Evolutionary conservation across 2,888 invertebrate genomes (phyloP), one percentile per base, ranked within the genome.

Genomic region (Nebria brevicollis): DNA sequence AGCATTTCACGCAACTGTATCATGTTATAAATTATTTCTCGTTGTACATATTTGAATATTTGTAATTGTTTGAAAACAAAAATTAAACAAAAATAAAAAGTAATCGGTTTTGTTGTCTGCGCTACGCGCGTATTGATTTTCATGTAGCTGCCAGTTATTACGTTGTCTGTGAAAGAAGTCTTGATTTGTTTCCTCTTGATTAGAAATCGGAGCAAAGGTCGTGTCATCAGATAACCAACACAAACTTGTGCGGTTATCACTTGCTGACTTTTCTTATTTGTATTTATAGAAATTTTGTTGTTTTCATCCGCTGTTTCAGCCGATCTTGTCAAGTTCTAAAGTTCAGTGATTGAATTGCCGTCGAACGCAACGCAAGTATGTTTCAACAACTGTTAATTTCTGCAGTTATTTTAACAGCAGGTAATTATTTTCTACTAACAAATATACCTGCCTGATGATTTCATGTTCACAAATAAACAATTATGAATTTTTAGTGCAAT

Each of bases 151-250:
- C 20, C 72, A 72, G 20, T 26, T 34, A 34, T 20, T 25, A 34
- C 2, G n/a, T 66, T 66, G 15, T 70, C 25, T 70, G 70, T 20
- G 15, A 70, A 70, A 70, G 70, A 26, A 26, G 26, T 5, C 34
- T 11, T 26, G 5, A 34, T 54, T 70, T 70, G 26, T 70, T 73
- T 42, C 5, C 64, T n/a, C 73, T 41, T 78, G 73, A 41, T 73
- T 70, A 70, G 72, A 79, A 41, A 73, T 15, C 66, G 72, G 80
- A 70, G 68, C 72, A 80, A 80, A 75, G 80, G 68, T 80, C 75
- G 72, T 75, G 80, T 80, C 80, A 79, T 43, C 7, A 54, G 80
- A 80, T 80, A 80, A 80, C 72, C 25, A 66, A 77, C 68, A 64
- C 54, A 77, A 26, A 15, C 41, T 74, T 70, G 11, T 11, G 70